Base-by-base conservation (phyloP, 92 coral and sea anemone genomes). In the Ricordea florida region DNA sequence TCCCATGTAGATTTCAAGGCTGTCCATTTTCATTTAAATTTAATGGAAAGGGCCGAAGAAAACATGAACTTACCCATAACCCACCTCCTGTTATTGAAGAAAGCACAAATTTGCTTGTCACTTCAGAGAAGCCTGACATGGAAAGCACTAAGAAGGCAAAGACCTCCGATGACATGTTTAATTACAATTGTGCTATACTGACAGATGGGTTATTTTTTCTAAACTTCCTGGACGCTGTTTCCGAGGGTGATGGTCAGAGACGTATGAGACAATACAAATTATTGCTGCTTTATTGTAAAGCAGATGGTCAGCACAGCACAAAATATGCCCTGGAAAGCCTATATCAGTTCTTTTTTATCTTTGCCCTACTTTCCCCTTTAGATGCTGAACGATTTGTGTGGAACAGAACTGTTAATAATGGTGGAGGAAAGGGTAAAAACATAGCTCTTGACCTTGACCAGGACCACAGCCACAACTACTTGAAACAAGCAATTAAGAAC, bases 291-390 rank as follows among this genome's bases (percentile, higher is more conserved):
- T 75, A 70, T 34, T 87, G 85, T 52, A 75, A 57, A 42, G 81
- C 92, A 46, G 92, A 87, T 62, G 57, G 69, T 24, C 20, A 52
- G 31, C 81, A 57, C 27, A 87, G 88, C 55, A 69, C 64, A 32
- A 87, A 81, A 59, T 87, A 76, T 75, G 69, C 84, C 17, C 87
- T 87, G 34, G 92, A 87, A 53, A 66, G 87, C 47, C 72, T 85
- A 15, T 86, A 86, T 28, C 93, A 87, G 72, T 68, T 72, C 58
- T 87, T 82, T 66, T 75, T 75, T 2, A 32, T 64, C 3, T 36
- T 76, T 23, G 60, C 78, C 42, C 60, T 82, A 0, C 62, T 87
- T 61, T 62, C 85, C 13, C 82, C 82, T 4, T 50, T 85, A 56
- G 93, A 82, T 49, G 68, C 35, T 17, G 81, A 82, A 27, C 56